phyloP scores from a whole-genome alignment of 2,888 invertebrate species.

The Ariolimax columbianus region DNA sequence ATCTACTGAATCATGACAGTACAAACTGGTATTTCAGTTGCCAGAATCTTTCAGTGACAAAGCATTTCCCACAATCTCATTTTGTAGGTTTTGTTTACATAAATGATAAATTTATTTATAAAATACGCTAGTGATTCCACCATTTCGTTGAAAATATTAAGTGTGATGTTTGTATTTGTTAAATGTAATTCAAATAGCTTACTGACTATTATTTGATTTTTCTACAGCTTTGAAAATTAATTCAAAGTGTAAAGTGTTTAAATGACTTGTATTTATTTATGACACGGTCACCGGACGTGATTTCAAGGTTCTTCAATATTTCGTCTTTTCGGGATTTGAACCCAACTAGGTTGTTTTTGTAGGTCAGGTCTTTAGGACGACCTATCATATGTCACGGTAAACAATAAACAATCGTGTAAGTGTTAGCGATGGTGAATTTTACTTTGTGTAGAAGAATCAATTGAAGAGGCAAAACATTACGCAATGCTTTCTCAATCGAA shows the following conservation, averaged over 20 bases:
- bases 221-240: neutral
- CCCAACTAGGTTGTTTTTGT: neutral
- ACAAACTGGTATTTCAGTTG: neutral
- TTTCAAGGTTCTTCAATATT: slow-evolving; percentile 39
- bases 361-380: neutral
- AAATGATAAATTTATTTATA: too few species aligned
- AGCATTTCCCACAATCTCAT: too few species aligned
- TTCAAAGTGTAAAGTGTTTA: slow-evolving; percentile 12
- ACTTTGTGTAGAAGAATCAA: too few species aligned
- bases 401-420: too few species aligned
- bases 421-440: too few species aligned
- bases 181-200: neutral
- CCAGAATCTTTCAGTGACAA: neutral
- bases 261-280: neutral
- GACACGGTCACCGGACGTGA: slow-evolving; percentile 31
- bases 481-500: too few species aligned
- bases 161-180: too few species aligned
- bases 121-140: too few species aligned
- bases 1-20: neutral
- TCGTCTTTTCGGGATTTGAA: neutral
- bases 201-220: neutral
- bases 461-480: too few species aligned
- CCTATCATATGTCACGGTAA: neutral
- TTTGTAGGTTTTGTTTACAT: too few species aligned
- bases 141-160: too few species aligned